Conservation (phyloP, 1,140 invertebrate genomes). For the Drosophila nasuta region DNA sequence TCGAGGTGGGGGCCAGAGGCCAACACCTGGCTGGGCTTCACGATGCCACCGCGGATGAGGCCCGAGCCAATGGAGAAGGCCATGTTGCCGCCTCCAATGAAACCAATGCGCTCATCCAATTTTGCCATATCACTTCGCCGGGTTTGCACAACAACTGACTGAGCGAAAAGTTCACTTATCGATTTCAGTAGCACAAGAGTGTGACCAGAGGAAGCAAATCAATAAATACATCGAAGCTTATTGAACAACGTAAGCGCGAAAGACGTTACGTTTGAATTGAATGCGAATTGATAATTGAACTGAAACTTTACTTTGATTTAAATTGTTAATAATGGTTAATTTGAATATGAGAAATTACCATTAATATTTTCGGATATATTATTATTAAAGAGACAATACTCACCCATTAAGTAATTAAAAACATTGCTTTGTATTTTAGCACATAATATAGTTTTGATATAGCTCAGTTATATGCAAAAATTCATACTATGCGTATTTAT, state of each 20-base stretch:
- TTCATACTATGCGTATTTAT: conserved; percentile 6
- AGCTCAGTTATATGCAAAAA: conserved; percentile 10
- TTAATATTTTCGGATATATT: too few species aligned
- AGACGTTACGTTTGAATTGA: neutral
- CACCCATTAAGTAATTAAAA: neutral
- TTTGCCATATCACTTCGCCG: conserved; percentile 79
- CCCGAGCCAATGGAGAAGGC: conserved; percentile 94
- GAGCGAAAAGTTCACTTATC: conserved; percentile 21
- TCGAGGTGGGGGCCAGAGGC: conserved; percentile 89
- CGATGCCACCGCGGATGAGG: conserved; percentile 88
- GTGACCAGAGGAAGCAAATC: conserved; percentile 22
- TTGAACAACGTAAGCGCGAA: neutral
- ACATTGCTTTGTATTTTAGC: neutral
- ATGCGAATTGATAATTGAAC: neutral
- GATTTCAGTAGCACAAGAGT: conserved; percentile 18
- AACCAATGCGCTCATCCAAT: conserved; percentile 88
- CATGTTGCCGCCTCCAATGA: conserved; percentile 98
- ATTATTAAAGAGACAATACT: too few species aligned
- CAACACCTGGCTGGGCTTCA: conserved; percentile 76
- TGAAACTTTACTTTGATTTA: neutral
- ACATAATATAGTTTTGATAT: neutral
- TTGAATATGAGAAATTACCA: too few species aligned
- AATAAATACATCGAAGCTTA: neutral
- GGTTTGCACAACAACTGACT: conserved; percentile 1
- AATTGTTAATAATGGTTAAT: neutral